A percentile compares a stretch with the other conserved stretches of the same genome.
These are phyloP conservation scores for Natator depressus DNA, from an alignment of 2,113 vertebrate species.

Conservation along the genomic window DNA sequence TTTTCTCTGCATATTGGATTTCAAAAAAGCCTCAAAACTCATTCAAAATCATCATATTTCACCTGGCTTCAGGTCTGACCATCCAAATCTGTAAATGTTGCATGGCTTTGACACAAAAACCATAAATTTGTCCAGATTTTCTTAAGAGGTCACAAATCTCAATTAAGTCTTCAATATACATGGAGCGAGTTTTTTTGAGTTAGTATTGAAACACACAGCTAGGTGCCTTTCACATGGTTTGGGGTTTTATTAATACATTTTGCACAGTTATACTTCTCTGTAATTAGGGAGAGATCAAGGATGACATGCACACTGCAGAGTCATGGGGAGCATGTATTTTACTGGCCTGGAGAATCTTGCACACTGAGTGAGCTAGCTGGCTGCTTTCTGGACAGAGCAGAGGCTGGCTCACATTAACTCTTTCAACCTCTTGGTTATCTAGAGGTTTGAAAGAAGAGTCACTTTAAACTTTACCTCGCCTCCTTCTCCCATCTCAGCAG, in stretches of 20 bases:
- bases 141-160: not conserved
- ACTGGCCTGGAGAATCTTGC: not conserved
- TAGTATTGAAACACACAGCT: not conserved
- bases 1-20: not conserved
- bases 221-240: not conserved
- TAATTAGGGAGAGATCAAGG: accelerated
- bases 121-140: not conserved
- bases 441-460: not conserved
- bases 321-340: accelerated
- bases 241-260: not conserved
- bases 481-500: not conserved
- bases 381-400: accelerated
- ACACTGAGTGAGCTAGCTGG: not conserved
- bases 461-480: not conserved
- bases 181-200: not conserved
- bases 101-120: not conserved
- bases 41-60: not conserved
- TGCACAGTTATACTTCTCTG: not conserved
- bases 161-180: not conserved
- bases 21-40: not conserved
- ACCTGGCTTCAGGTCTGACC: not conserved
- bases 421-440: accelerated
- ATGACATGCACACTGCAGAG: not conserved
- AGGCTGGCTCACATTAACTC: not conserved
- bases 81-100: not conserved